These are phyloP conservation scores for Entomobrya multifasciata DNA, from an alignment of 2,888 invertebrate species.

Conservation along the genomic window DNA sequence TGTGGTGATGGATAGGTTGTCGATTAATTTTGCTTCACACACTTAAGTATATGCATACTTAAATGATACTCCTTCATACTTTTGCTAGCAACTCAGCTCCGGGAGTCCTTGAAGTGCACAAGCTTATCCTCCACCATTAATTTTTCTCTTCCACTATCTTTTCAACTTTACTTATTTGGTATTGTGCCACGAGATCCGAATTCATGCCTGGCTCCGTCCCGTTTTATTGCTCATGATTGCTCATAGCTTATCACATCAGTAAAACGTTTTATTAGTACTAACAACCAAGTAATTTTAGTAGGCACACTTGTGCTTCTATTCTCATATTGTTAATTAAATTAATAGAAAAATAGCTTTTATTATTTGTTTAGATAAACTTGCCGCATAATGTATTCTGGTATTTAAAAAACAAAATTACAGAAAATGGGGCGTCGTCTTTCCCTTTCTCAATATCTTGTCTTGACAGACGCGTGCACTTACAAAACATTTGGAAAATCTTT, in stretches of 20 bases:
- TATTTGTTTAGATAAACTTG: too few relatives aligned
- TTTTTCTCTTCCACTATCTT: neutral
- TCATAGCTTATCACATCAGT: too few relatives aligned
- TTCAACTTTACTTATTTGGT: neutral
- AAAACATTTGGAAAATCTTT: too few relatives aligned
- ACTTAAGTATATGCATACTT: neutral
- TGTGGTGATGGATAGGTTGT: conserved; percentile 52
- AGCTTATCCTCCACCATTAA: conserved; percentile 28
- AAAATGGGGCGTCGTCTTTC: conserved; percentile 31
- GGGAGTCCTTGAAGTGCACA: conserved; percentile 35
- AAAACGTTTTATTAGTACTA: too few relatives aligned
- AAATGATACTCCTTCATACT: neutral
- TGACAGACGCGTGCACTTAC: too few relatives aligned
- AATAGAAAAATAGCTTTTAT: too few relatives aligned
- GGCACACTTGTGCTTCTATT: too few relatives aligned
- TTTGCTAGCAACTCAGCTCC: neutral
- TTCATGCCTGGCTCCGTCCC: conserved; percentile 1
- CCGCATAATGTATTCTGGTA: too few relatives aligned
- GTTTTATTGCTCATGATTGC: neutral
- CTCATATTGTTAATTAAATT: too few relatives aligned
- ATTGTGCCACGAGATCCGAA: neutral
- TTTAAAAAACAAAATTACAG: neutral
- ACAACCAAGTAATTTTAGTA: too few relatives aligned
- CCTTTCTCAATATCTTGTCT: too few relatives aligned
- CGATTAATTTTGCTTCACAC: conserved; percentile 66